Evolutionary conservation across 2,113 vertebrate genomes (phyloP).

Genomic region (Eolophus roseicapilla): DNA sequence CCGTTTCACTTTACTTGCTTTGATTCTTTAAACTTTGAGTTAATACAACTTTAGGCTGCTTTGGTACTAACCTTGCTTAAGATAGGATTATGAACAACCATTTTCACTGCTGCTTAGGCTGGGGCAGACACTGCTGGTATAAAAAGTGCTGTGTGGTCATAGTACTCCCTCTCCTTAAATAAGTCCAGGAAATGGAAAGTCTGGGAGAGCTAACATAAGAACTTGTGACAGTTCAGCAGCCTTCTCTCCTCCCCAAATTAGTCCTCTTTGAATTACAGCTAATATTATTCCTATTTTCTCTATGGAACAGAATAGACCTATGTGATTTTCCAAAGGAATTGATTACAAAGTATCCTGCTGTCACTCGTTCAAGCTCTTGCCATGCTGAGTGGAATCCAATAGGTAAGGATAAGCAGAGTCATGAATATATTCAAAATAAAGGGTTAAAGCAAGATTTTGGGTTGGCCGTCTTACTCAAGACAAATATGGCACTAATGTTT

Average conservation of each 20-base stretch:
- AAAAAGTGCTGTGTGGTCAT: background rate
- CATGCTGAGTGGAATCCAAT: background rate
- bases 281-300: background rate
- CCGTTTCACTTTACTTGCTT: background rate
- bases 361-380: background rate
- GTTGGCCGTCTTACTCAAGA: background rate
- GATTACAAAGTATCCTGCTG: background rate
- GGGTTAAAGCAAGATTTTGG: background rate
- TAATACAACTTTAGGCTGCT: background rate
- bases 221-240: background rate
- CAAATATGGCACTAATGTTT: background rate
- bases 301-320: background rate
- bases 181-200: background rate
- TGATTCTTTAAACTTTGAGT: background rate
- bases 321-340: conserved; percentile 30
- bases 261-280: background rate
- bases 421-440: conserved; percentile 7
- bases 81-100: background rate
- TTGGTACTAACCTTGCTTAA: background rate
- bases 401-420: background rate
- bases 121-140: background rate
- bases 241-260: background rate
- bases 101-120: background rate
- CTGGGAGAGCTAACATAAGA: background rate
- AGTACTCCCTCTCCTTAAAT: background rate